A percentile compares a stretch with the other conserved stretches of the same genome.
Evolutionary conservation across 2,888 invertebrate species (phyloP).

Genomic region (Hyles lineata): DNA sequence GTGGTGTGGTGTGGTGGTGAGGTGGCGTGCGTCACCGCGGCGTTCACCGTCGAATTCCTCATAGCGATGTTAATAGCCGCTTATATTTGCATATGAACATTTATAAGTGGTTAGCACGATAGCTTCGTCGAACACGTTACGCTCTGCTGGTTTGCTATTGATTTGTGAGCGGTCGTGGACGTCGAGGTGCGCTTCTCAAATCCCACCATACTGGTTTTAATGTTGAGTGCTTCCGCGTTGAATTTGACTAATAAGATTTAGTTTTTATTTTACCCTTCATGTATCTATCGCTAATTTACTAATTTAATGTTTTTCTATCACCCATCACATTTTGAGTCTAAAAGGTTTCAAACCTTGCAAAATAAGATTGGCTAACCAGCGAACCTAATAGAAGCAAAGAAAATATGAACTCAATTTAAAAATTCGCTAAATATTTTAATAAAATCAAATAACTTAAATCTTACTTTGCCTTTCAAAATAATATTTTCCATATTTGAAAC

Average conservation of each 20-base stretch:
- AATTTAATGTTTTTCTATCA: too few relatives aligned
- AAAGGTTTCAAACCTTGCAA: too few relatives aligned
- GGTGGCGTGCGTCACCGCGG: slow-evolving; percentile 30
- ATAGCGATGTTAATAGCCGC: slow-evolving; percentile 45
- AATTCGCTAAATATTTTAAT: too few relatives aligned
- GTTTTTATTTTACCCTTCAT: background rate
- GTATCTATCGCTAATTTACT: too few relatives aligned
- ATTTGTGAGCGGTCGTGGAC: background rate
- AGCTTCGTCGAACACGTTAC: slow-evolving; percentile 7
- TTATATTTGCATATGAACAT: slow-evolving; percentile 38
- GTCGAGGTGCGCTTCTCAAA: background rate
- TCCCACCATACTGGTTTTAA: background rate
- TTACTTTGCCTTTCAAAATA: too few relatives aligned
- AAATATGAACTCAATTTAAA: too few relatives aligned
- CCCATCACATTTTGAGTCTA: too few relatives aligned
- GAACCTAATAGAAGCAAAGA: too few relatives aligned
- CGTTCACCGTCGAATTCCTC: slow-evolving; percentile 45
- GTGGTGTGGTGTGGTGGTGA: background rate
- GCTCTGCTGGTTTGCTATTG: background rate
- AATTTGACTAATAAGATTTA: background rate
- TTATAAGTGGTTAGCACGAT: slow-evolving; percentile 18
- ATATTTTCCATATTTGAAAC: too few relatives aligned
- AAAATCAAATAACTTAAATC: too few relatives aligned
- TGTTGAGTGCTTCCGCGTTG: background rate
- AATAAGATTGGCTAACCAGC: too few relatives aligned